Base-by-base conservation (phyloP, 2,113 vertebrate genomes). In the Antidorcas marsupialis region DNA sequence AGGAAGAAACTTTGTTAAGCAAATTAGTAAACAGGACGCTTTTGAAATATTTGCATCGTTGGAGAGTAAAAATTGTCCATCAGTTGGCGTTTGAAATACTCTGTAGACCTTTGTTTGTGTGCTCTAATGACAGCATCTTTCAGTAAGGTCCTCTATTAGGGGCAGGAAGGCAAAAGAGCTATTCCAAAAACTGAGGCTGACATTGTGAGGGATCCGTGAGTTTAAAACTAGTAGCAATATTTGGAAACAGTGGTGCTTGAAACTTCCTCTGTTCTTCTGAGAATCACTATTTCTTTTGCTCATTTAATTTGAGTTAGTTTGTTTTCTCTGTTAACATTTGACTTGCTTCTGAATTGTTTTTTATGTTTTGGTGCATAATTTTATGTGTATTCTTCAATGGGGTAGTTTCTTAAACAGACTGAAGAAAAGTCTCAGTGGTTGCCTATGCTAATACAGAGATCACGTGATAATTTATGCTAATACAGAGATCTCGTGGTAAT, bases 251-350 rank as follows among this genome's bases (percentile, higher is more conserved):
- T 8, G 28, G 55, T 1, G 8, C 84, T 71, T 67, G 39, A 12
- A 67, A 43, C 45, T 59, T 86, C 30, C 62, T 84, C 11, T 78
- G 10, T 83, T 84, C 82, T 88, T 81, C 84, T 92, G 93, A 89
- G 89, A 79, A 64, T 36, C 50, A 25, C 3, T 30, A 0, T 39
- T 25, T 62, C 30, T 92, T 76, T 78, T 93, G 59, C n/a, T 82
- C 27, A 23, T 87, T 94, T 86, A 71, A 81, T 84, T 85, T 87
- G 50, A 45, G 39, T 60, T 36, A 76, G 39, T 43, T 25, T 50
- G 21, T 93, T 92, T 92, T 95, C 15, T 94, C 27, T 87, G n/a
- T 78, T 86, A 64, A n/a, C 83, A 67, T 89, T 78, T 87, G 71
- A 27, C 45, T 90, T 92, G n/a, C 7, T 39, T 93, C 96, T 88